These are phyloP conservation scores for Drosophila lowei DNA, from an alignment of 1,140 invertebrate species.

Conservation along the genomic window DNA sequence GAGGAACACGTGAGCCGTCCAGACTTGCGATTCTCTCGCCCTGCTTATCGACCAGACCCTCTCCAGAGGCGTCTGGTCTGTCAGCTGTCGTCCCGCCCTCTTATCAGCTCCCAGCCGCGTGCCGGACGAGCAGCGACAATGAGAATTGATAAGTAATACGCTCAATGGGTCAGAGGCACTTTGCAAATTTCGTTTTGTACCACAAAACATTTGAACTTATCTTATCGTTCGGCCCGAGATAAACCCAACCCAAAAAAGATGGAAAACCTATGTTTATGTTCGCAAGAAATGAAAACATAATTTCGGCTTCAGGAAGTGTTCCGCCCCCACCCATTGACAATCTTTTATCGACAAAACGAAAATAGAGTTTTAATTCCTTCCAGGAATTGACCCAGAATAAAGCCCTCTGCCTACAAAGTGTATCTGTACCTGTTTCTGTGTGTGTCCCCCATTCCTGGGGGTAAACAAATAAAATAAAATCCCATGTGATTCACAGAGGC, in stretches of 20 bases:
- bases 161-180: constrained; percentile 56
- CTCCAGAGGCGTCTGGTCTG: constrained; percentile 49
- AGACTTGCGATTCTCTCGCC: constrained; percentile 18
- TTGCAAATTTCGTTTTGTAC: constrained; percentile 45
- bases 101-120: constrained; percentile 68
- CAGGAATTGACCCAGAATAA: constrained; percentile 8
- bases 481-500: constrained; percentile 40
- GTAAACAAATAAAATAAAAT: constrained; percentile 14
- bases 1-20: constrained; percentile 61
- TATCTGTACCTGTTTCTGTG: background rate
- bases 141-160: constrained; percentile 46
- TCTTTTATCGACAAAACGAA: constrained; percentile 3
- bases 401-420: constrained; percentile 1
- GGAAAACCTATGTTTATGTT: constrained; percentile 9
- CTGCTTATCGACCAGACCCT: constrained; percentile 28
- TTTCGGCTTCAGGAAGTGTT: constrained; percentile 36
- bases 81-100: constrained; percentile 33
- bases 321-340: constrained; percentile 22
- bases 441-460: background rate
- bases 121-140: constrained; percentile 44
- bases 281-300: constrained; percentile 1
- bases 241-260: constrained; percentile 35
- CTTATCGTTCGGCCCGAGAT: constrained; percentile 33
- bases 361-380: constrained; percentile 2
- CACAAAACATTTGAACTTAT: constrained; percentile 37